Base-by-base conservation (phyloP, 2,797 vertebrate species). In the Cryptoblepharus egeriae region DNA sequence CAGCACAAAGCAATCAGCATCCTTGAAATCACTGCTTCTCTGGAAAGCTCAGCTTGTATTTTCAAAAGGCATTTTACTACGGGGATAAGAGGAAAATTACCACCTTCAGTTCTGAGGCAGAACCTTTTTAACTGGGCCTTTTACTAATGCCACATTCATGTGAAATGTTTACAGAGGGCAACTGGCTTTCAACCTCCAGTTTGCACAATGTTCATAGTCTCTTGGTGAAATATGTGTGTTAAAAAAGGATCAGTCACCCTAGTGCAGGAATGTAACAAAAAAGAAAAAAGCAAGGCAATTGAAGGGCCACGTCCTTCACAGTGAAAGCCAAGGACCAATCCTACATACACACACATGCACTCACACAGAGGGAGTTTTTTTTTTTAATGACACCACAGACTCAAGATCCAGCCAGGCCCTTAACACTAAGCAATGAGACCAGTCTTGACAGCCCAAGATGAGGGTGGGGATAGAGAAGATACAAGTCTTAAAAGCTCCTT, bases 21-120 rank as follows among this genome's bases (percentile, higher is more conserved):
- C 75, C 86, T 68, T 88, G 82, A 86, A 77, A 91, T 88, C 77
- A 81, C 1, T 57, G 79, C 67, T 83, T 86, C 85, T 76, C 73
- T 84, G 85, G 87, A 92, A 92, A 86, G 83, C n/a, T 82, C 80
- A 0, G 10, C 79, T 84, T 30, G 68, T 93, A 87, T 90, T 92
- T 91, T 91, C 90, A 90, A 84, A 88, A 5, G 75, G 73, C 10
- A 37, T 74, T 85, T 75, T 52, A 84, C 63, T 79, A 3, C 79
- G 84, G 86, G 22, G 90, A 83, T 70, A 79, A 42, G 67, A 69
- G 71, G 85, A 84, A 88, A 93, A 90, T 79, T 72, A 64, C 89
- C 81, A 90, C 81, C 85, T 90, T 64, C 0, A 0, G 82, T 87
- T 89, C 90, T 87, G 87, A 55, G 65, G 18, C 69, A 90, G 88